phyloP scores from a whole-genome alignment of 2,888 invertebrate species.

The Pollenia amentaria region DNA sequence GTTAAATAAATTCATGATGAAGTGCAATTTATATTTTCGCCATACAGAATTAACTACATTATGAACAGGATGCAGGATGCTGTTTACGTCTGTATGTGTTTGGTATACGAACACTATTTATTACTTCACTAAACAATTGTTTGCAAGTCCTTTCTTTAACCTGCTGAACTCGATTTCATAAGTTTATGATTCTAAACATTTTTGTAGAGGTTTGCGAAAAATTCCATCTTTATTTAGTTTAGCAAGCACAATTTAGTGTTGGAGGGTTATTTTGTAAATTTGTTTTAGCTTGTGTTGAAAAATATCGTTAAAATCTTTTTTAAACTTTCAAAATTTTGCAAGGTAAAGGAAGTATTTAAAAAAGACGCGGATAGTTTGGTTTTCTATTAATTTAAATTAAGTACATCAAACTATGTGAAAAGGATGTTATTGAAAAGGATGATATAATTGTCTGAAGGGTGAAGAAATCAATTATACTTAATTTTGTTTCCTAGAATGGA shows the following conservation, averaged over 20 bases:
- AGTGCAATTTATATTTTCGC: slow-evolving; percentile 67
- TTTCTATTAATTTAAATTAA: slow-evolving; percentile 2
- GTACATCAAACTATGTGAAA: not conserved
- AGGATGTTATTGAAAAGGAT: not conserved
- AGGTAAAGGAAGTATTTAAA: not conserved
- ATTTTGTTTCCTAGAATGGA: too few relatives aligned
- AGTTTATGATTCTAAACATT: slow-evolving; percentile 15
- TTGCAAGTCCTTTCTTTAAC: slow-evolving; percentile 14
- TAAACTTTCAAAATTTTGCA: not conserved
- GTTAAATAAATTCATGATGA: slow-evolving; percentile 68
- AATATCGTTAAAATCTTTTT: too few relatives aligned
- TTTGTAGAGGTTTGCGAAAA: slow-evolving; percentile 29
- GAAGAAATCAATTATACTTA: not conserved
- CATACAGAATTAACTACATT: not conserved
- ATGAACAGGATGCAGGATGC: slow-evolving; percentile 1
- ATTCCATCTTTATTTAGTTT: not conserved
- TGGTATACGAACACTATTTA: slow-evolving; percentile 4
- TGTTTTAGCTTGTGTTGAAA: too few relatives aligned
- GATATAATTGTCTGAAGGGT: not conserved
- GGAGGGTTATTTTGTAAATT: too few relatives aligned
- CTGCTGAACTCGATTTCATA: slow-evolving; percentile 11
- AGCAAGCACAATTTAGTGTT: not conserved
- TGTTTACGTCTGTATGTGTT: not conserved
- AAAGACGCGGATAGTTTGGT: too few relatives aligned
- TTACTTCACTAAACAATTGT: slow-evolving; percentile 11